phyloP scores from a whole-genome alignment of 2,113 vertebrate species.

The Larimichthys crocea region DNA sequence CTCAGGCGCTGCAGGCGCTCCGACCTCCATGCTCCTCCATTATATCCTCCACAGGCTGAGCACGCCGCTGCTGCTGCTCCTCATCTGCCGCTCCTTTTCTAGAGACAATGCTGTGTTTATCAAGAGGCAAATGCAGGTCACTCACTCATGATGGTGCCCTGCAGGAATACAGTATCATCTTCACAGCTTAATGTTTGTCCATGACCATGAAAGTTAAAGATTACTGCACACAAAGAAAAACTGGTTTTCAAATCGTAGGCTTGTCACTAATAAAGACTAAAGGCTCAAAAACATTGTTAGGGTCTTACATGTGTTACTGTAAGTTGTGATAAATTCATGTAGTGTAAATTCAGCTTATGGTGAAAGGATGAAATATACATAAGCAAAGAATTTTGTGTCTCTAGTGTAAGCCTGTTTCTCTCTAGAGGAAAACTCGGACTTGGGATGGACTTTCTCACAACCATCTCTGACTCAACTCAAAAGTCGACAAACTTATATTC shows the following conservation, averaged over 20 bases:
- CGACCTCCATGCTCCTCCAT: slow-evolving; percentile 19
- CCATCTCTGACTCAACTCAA: no score
- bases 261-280: background rate
- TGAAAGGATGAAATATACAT: no score
- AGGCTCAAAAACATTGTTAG: background rate
- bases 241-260: no score
- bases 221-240: background rate
- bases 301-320: background rate
- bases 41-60: slow-evolving; percentile 4
- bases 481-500: no score
- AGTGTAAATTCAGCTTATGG: no score
- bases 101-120: background rate
- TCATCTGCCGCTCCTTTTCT: background rate
- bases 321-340: no score
- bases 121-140: background rate
- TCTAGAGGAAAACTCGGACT: no score
- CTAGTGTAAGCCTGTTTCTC: no score
- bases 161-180: background rate
- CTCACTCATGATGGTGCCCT: background rate
- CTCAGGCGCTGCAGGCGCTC: background rate
- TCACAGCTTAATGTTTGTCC: background rate
- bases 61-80: background rate
- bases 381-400: no score
- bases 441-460: no score
- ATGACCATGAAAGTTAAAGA: background rate